Base-by-base conservation (phyloP, 2,797 vertebrate genomes). In the Salarias fasciatus region DNA sequence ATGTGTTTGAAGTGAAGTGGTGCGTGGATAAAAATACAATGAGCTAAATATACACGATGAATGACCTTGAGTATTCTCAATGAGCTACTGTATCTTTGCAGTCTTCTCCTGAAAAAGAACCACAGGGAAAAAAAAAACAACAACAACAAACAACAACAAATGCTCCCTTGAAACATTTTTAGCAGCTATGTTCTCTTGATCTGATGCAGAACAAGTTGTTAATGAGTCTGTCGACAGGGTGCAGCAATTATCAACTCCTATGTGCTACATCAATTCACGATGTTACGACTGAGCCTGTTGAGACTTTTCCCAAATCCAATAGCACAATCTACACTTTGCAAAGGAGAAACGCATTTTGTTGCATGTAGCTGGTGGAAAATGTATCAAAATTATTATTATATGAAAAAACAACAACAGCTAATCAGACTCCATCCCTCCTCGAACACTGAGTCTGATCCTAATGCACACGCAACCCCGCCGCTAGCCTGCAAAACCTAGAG, bases 41-140 rank as follows among this genome's bases (percentile, higher is more conserved):
- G 67, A 84, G 86, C 84, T 86, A 86, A 88, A 83, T 73, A 79
- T 74, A 84, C 72, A 64, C 82, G 58, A 62, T 4, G 55, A 69
- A 84, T 58, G 76, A 87, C 80, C 82, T 86, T 87, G 79, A 82
- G 58, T 68, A 44, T 77, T 75, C 66, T 69, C 52, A 51, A 58
- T 33, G 71, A 86, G 77, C 72, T 75, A n/a, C n/a, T n/a, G n/a
- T n/a, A 69, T 63, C 52, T 74, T 72, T 55, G 47, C 62, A 51
- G 52, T 73, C 38, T 48, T 75, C 67, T 79, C 45, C 18, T 24
- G 18, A 24, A 24, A 24, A 24, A 24, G 18, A 24, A 48, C 53
- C 48, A 33, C 4, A 13, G 43, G 38, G 46, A 43, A 44, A 28
- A 53, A 29, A 18, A 56, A 53, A 47, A 47, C 13, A 33, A 35